A percentile compares a stretch with the other conserved stretches of the same genome.
phyloP scores from a whole-genome alignment of 1,140 invertebrate genomes.

The Drosophila oshimai region DNA sequence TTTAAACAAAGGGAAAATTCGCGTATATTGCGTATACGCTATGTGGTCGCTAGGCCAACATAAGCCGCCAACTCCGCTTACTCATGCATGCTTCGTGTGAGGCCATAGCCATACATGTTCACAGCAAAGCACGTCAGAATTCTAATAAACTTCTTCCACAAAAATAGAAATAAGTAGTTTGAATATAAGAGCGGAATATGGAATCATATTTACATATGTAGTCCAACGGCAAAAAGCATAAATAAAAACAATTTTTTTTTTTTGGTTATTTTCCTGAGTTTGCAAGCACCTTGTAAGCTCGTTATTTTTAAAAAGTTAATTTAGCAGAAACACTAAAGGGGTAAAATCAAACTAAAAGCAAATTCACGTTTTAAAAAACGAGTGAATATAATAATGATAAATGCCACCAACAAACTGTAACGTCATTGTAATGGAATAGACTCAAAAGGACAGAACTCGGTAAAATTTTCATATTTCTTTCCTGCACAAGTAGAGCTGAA shows the following conservation, averaged over 20 bases:
- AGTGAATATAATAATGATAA: background rate
- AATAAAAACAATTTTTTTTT: no score
- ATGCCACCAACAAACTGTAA: background rate
- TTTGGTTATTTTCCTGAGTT: no score
- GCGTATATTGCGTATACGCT: constrained; percentile 38
- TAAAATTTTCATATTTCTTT: background rate
- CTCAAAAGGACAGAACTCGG: background rate
- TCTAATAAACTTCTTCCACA: constrained; percentile 56
- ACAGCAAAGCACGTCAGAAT: constrained; percentile 44
- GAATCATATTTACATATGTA: background rate
- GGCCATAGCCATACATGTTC: constrained; percentile 45
- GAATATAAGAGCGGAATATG: background rate
- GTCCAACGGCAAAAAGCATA: background rate
- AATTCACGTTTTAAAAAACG: no score
- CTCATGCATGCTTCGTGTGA: background rate
- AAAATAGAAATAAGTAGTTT: background rate
- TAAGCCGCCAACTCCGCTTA: background rate
- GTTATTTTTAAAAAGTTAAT: no score
- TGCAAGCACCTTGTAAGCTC: no score
- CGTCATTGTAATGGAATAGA: constrained; percentile 29
- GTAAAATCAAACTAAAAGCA: no score
- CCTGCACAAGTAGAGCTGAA: constrained; percentile 1
- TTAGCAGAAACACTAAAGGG: no score
- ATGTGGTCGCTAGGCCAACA: constrained; percentile 38
- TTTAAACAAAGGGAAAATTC: constrained; percentile 37